These are phyloP conservation scores for Triplophysa siluroides DNA, from an alignment of 2,113 vertebrate genomes.

Conservation along the genomic window DNA sequence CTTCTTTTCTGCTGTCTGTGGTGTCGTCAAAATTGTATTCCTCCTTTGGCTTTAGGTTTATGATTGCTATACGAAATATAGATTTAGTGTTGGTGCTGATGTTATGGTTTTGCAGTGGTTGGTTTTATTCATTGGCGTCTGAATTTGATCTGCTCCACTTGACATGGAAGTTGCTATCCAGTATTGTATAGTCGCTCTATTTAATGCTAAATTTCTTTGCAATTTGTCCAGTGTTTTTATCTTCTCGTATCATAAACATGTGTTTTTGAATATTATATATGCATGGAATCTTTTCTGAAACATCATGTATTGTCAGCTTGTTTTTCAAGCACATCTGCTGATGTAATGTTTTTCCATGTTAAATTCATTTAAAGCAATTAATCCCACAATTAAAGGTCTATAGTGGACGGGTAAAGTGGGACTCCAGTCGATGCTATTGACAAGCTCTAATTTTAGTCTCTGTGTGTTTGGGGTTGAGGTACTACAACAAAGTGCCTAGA, in stretches of 20 bases:
- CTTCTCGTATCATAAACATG: not conserved
- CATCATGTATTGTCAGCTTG: not conserved
- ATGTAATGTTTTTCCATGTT: constrained; percentile 10
- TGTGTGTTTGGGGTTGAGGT: constrained; percentile 41
- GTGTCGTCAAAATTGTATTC: not conserved
- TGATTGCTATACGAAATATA: not conserved
- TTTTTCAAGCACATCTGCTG: not conserved
- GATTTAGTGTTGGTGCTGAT: not conserved
- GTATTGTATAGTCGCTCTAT: not conserved
- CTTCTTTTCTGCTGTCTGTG: not conserved
- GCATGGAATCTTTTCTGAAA: not conserved
- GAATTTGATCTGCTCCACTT: not conserved
- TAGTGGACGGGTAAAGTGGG: constrained; percentile 55
- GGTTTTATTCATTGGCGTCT: not conserved
- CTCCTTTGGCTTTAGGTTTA: not conserved
- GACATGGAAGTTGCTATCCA: not conserved
- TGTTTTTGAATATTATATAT: not conserved
- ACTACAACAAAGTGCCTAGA: constrained; percentile 36
- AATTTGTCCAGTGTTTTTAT: not conserved
- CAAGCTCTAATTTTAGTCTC: constrained; percentile 65
- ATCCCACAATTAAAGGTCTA: constrained; percentile 44
- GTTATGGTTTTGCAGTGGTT: not conserved
- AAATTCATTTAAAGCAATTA: constrained; percentile 53
- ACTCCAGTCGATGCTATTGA: constrained; percentile 68
- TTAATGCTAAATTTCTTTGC: not conserved